Conservation (phyloP, 2,113 vertebrate species). For the Oryzias curvinotus region DNA sequence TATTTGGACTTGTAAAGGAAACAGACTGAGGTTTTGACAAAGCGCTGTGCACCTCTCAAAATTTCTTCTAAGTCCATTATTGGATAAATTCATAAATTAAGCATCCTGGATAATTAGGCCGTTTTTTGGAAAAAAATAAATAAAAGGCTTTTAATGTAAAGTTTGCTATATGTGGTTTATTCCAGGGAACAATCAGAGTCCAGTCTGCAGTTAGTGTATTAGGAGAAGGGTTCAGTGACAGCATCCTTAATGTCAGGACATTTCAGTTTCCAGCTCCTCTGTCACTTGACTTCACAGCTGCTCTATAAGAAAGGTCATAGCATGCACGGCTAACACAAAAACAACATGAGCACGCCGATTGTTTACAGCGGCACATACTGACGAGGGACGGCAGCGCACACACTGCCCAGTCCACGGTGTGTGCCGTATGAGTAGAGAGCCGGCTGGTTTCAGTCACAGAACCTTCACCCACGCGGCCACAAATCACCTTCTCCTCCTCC, state of each 20-base stretch:
- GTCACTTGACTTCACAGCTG: slow-evolving; percentile 47
- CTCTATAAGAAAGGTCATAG: slow-evolving; percentile 49
- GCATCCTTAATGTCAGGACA: slow-evolving; percentile 52
- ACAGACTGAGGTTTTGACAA: no score
- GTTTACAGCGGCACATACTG: background rate
- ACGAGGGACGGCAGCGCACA: background rate
- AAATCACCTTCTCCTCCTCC: slow-evolving; percentile 21
- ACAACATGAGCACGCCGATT: background rate
- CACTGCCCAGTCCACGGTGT: slow-evolving; percentile 1
- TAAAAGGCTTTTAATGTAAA: background rate
- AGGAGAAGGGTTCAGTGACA: slow-evolving; percentile 18
- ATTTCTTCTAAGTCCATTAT: no score
- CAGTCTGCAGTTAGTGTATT: background rate
- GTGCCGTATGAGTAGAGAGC: background rate
- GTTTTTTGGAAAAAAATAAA: no score
- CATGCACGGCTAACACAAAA: slow-evolving; percentile 21
- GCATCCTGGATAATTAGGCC: no score
- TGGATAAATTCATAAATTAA: no score
- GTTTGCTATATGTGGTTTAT: background rate
- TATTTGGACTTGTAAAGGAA: no score
- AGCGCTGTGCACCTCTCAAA: no score
- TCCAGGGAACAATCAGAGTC: background rate
- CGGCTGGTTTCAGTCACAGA: slow-evolving; percentile 16
- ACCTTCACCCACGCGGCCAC: slow-evolving; percentile 2
- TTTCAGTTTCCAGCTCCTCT: slow-evolving; percentile 37